Base-by-base conservation (phyloP, 2,797 vertebrate species). In the Platyrinchus mystaceus region DNA sequence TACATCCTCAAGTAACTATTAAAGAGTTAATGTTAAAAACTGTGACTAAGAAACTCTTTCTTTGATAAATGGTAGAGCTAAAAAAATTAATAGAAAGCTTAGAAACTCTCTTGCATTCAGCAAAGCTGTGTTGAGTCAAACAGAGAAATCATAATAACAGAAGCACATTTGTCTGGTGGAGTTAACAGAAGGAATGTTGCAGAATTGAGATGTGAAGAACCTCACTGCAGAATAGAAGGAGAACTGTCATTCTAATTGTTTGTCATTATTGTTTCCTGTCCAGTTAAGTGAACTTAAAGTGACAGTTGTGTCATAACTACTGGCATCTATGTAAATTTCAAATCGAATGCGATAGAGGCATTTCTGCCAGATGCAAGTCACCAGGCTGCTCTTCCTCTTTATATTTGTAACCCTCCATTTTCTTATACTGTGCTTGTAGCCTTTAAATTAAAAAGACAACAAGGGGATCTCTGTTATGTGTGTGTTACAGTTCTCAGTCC, bases 91-190 rank as follows among this genome's bases (percentile, higher is more conserved):
- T 58, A 96, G 96, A 93, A 95, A 95, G 88, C 87, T 96, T 89
- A 92, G 96, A 95, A 97, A 95, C 94, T 96, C 95, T 94, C 89
- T 79, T 79, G 53, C 74, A 73, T 94, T 95, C 94, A 96, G 92
- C 95, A 96, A 94, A 83, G 85, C 81, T 95, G 63, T 4, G 12
- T 84, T 1, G 47, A 96, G 90, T 96, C 95, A 96, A 96, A 93
- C 83, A 96, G 96, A 95, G 94, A 97, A 97, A 96, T 96, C 77
- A 80, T 78, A 84, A 83, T 88, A 95, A 97, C 91, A 94, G 94
- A 94, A 96, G 95, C 80, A 75, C 71, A 95, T 97, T 97, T 95
- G 79, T 94, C 88, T 96, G 94, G 89, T 3, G 2, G 80, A 93
- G 41, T 79, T 73, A 94, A 97, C 95, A 97, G 94, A 95, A 94